Conservation (phyloP, 2,888 invertebrate species). For the Halictus quadricinctus region DNA sequence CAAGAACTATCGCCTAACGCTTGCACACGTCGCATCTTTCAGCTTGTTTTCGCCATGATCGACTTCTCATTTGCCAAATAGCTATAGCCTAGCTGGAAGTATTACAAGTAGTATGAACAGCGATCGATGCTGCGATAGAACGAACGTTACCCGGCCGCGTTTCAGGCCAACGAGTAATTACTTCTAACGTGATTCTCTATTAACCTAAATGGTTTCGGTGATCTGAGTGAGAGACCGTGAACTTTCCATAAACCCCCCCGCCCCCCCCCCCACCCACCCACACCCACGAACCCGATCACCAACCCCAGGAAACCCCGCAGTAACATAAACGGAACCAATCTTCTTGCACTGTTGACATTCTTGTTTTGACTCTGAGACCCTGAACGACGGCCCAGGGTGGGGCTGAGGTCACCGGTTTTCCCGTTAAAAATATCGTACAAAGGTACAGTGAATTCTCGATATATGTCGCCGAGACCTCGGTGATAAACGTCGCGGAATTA, state of each 20-base stretch:
- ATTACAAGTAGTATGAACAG: conserved; percentile 58
- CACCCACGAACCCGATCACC: not conserved
- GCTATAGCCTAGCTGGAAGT: conserved; percentile 50
- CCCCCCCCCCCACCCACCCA: not conserved
- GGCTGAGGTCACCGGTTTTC: not conserved
- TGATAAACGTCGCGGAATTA: no score
- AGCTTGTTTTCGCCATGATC: conserved; percentile 54
- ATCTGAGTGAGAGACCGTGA: conserved; percentile 43
- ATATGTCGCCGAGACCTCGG: no score
- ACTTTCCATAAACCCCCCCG: not conserved
- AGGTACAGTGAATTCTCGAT: no score
- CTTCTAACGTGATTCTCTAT: conserved; percentile 33
- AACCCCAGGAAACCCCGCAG: not conserved
- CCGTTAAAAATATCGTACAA: no score
- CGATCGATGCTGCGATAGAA: conserved; percentile 66
- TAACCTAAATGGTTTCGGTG: conserved; percentile 54
- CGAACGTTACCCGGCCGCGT: conserved; percentile 55
- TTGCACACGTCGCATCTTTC: conserved; percentile 52
- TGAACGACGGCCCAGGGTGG: not conserved
- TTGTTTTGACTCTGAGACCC: not conserved
- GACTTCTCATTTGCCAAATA: conserved; percentile 52
- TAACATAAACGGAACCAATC: conserved; percentile 5
- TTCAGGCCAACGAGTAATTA: conserved; percentile 45
- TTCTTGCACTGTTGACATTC: conserved; percentile 37
- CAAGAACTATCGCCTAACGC: conserved; percentile 52